A percentile compares a stretch with the other conserved stretches of the same genome.
These are phyloP conservation scores for Carassius carassius DNA, from an alignment of 2,113 vertebrate genomes.

Conservation along the genomic window DNA sequence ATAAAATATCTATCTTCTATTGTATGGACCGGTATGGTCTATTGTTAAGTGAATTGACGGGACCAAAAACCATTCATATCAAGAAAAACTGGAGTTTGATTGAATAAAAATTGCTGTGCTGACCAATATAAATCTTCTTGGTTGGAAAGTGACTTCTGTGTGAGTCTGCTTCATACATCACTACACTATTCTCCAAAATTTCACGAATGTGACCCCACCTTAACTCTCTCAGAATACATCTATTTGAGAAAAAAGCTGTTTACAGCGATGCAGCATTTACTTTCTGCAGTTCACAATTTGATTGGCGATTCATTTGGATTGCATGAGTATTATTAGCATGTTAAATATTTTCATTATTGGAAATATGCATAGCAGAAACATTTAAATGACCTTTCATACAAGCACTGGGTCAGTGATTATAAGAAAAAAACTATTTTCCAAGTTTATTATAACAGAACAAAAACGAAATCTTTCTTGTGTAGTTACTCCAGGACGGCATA, in stretches of 20 bases:
- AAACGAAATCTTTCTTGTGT: neutral
- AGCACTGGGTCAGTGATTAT: too few species aligned
- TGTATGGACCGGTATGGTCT: neutral
- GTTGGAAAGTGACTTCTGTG: too few species aligned
- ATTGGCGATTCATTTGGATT: neutral
- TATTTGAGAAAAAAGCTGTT: too few species aligned
- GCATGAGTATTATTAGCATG: neutral
- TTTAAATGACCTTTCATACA: neutral
- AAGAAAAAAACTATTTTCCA: neutral
- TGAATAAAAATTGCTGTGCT: too few species aligned
- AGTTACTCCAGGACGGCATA: neutral
- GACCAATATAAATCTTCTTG: too few species aligned
- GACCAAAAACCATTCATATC: too few species aligned
- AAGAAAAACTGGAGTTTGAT: too few species aligned
- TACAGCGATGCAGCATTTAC: neutral
- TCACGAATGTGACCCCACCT: too few species aligned
- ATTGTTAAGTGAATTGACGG: neutral
- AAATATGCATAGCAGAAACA: neutral
- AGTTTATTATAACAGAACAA: neutral
- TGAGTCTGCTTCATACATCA: too few species aligned
- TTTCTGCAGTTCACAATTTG: neutral
- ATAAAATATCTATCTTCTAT: neutral
- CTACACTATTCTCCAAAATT: too few species aligned
- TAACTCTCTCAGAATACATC: too few species aligned
- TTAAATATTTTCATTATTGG: neutral